Base-by-base conservation (phyloP, 2,888 invertebrate species). In the Piscicola geometra region DNA sequence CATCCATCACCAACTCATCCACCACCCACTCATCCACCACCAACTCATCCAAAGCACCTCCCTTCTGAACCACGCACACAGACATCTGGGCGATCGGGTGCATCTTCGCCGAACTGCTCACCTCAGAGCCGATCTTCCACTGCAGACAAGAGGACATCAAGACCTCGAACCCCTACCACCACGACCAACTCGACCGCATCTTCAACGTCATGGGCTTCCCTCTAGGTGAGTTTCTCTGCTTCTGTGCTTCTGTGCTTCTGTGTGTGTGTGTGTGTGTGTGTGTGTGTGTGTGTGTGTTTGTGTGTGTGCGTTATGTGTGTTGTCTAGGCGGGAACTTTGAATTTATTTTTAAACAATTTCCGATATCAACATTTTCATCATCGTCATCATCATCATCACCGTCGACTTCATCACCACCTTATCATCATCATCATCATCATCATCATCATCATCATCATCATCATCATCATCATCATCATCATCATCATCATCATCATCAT, bases 121-220 rank as follows among this genome's bases (percentile, higher is more conserved):
- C 98, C 0, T 97, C 96, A 0, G 99, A 99, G 86, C 99, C 99
- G 18, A 97, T 99, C 83, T 99, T 99, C 86, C 97, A 98, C 84
- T 99, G 98, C 87, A 90, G 98, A 5, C 99, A 99, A 87, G 99
- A 99, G 87, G 98, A 99, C 84, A 98, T 99, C 77, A 99, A 99
- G 86, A 98, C 98, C 0, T 95, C 94, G 83, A 98, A 97, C 88
- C 99, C 99, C 0, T 99, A 99, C 86, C 99, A 99, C 86, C 97
- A 97, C 84, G 98, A 99, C 86, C 99, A 99, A 85, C 87, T 99
- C 75, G 97, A 98, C 86, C 88, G 97, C 84, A 99, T 99, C 87
- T 99, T 99, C 86, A 95, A 94, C 87, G 97, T 99, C 0, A 99
- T 99, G 98, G 99, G 99, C 28, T 99, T 97, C 86, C 97, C 97